Conservation (phyloP, 2,797 vertebrate genomes). For the Sylvia borin region DNA sequence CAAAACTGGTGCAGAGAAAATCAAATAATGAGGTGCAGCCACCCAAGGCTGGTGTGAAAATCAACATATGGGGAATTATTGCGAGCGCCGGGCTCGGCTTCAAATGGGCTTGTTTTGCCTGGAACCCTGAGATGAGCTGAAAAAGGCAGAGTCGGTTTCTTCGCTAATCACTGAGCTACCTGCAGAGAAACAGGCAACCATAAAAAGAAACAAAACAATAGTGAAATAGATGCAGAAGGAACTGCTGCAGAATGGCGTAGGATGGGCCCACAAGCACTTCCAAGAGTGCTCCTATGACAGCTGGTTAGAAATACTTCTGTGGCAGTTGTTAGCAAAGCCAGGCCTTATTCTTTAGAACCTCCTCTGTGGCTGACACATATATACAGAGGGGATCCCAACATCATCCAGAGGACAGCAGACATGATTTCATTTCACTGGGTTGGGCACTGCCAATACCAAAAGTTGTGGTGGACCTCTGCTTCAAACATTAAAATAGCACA, state of each 20-base stretch:
- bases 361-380: neutral
- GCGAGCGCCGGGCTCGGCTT: neutral
- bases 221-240: neutral
- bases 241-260: neutral
- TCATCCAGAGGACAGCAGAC: neutral
- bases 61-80: constrained; percentile 68
- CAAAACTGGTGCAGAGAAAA: constrained; percentile 32
- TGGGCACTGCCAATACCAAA: neutral
- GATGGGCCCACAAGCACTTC: neutral
- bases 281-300: neutral
- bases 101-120: constrained; percentile 64
- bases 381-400: rapidly evolving
- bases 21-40: constrained; percentile 63
- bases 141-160: constrained; percentile 38
- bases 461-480: neutral
- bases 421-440: neutral
- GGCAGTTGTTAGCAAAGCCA: neutral
- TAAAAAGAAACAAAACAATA: constrained; percentile 42
- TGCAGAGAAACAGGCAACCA: constrained; percentile 54
- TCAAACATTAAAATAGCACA: neutral
- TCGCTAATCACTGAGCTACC: constrained; percentile 35
- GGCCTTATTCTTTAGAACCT: rapidly evolving
- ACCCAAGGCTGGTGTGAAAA: constrained; percentile 59
- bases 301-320: neutral
- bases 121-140: constrained; percentile 55